phyloP scores from a whole-genome alignment of 2,888 invertebrate genomes.

The Kryphioiulus occultus region DNA sequence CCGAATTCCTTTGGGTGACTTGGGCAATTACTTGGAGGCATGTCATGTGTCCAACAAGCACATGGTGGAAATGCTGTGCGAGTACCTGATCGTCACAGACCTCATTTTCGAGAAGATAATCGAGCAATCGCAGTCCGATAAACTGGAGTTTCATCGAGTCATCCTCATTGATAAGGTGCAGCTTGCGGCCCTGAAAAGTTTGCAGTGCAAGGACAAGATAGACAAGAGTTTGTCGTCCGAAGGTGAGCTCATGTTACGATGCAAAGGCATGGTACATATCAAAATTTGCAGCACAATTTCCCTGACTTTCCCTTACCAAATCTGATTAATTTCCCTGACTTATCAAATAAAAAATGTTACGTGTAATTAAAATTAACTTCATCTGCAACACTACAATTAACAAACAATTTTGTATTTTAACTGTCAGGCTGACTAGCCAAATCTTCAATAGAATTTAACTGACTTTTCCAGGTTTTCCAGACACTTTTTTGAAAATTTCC shows the following conservation, averaged over 20 bases:
- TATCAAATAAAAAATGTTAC: too few species aligned
- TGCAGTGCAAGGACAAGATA: neutral
- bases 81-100: neutral
- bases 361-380: too few species aligned
- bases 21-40: neutral
- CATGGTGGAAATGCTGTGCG: neutral
- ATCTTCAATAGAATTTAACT: neutral
- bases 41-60: neutral
- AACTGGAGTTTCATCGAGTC: neutral
- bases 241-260: neutral
- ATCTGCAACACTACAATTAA: too few species aligned
- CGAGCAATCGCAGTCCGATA: neutral
- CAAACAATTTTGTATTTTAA: too few species aligned
- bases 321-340: too few species aligned
- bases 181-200: neutral
- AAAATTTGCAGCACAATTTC: neutral
- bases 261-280: too few species aligned
- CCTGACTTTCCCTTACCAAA: too few species aligned
- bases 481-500: too few species aligned
- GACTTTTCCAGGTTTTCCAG: too few species aligned
- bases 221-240: neutral
- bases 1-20: neutral
- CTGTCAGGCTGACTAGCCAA: too few species aligned
- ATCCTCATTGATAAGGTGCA: neutral
- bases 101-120: neutral